Percentiles rank a stretch among this genome's conserved stretches.
These are phyloP conservation scores for Microtus californicus DNA, from an alignment of 2,797 vertebrate genomes.

Conservation along the genomic window DNA sequence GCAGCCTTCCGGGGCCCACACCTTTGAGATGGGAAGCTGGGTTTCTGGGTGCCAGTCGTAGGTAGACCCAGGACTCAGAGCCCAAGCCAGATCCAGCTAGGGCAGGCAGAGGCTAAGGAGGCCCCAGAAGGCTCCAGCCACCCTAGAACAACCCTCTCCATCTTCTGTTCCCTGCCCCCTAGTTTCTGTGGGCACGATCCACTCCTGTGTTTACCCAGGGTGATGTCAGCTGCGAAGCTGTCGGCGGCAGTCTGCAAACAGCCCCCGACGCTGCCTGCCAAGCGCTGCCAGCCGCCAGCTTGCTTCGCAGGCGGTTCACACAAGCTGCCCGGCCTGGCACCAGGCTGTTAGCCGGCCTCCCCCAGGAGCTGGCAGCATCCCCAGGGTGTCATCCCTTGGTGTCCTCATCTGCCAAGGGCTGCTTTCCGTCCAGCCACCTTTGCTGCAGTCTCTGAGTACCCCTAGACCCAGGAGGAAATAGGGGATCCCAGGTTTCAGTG, in stretches of 20 bases:
- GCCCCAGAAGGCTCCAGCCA: not conserved
- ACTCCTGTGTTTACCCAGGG: constrained; percentile 69
- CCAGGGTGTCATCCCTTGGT: not conserved
- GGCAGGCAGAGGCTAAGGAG: not conserved
- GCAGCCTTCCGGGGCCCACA: not conserved
- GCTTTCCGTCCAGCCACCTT: not conserved
- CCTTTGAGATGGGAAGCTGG: not conserved
- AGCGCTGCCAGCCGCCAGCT: constrained; percentile 72
- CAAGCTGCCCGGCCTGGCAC: constrained; percentile 77
- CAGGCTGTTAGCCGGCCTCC: constrained; percentile 39
- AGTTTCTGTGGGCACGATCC: constrained; percentile 56
- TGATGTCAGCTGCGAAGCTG: constrained; percentile 74
- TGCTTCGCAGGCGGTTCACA: constrained; percentile 63
- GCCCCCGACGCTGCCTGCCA: constrained; percentile 80
- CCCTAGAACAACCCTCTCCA: not conserved
- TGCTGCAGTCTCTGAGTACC: not conserved
- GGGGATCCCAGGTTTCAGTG: not conserved
- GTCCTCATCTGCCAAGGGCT: not conserved
- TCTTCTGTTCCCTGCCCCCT: not conserved
- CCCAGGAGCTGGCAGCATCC: not conserved
- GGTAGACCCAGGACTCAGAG: not conserved
- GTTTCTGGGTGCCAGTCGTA: not conserved
- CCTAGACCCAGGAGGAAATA: not conserved
- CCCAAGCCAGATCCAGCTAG: not conserved
- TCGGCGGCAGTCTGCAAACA: constrained; percentile 83